These are phyloP conservation scores for Oedothorax gibbosus DNA, from an alignment of 1,140 invertebrate genomes.

Conservation along the genomic window DNA sequence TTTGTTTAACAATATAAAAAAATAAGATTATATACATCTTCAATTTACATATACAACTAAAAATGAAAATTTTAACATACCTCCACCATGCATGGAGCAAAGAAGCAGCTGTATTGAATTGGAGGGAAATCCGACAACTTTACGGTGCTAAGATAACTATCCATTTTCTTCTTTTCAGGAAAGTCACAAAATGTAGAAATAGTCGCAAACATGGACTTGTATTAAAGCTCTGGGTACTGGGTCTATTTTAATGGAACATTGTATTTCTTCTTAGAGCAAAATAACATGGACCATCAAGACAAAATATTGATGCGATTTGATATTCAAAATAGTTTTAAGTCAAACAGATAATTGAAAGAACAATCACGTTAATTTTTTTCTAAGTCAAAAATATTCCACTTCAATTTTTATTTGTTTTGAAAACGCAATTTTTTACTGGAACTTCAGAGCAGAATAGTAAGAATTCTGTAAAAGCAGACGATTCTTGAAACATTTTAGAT, in stretches of 20 bases:
- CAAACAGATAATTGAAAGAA: too few relatives aligned
- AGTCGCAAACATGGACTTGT: background rate
- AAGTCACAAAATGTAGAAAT: slow-evolving; percentile 26
- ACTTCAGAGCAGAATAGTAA: background rate
- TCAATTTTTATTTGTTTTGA: too few relatives aligned
- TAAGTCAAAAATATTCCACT: too few relatives aligned
- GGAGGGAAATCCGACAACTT: slow-evolving; percentile 63
- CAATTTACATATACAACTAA: too few relatives aligned
- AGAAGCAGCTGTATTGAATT: slow-evolving; percentile 62
- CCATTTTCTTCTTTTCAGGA: slow-evolving; percentile 38
- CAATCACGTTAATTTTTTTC: too few relatives aligned
- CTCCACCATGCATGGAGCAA: slow-evolving; percentile 62
- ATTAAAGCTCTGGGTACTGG: background rate
- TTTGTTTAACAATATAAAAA: too few relatives aligned
- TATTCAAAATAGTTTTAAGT: background rate
- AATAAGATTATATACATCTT: too few relatives aligned
- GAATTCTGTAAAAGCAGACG: slow-evolving; percentile 16
- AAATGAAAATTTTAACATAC: slow-evolving; percentile 44
- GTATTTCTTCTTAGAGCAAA: background rate
- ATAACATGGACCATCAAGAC: too few relatives aligned
- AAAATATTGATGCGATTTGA: too few relatives aligned
- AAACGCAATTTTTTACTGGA: background rate
- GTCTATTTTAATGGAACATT: background rate
- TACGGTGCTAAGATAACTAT: slow-evolving; percentile 16
- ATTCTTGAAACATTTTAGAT: slow-evolving; percentile 2